phyloP scores from a whole-genome alignment of 2,113 vertebrate genomes.

The Trogon surrucura region DNA sequence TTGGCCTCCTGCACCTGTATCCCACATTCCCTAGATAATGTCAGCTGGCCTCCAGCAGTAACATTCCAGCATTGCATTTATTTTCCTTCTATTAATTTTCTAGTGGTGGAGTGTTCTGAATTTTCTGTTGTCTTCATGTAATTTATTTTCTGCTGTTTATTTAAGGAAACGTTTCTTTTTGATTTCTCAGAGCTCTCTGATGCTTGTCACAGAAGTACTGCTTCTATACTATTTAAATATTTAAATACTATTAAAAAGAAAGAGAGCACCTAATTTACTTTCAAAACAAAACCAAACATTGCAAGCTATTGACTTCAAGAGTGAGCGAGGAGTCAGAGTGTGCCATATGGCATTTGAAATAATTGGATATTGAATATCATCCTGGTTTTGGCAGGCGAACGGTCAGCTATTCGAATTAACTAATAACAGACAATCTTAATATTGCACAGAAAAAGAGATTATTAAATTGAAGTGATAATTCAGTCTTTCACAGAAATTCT shows the following conservation, averaged over 20 bases:
- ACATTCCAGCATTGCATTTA: not conserved
- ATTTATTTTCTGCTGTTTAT: not conserved
- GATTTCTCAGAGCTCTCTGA: not conserved
- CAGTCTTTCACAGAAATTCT: not conserved
- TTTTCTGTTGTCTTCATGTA: not conserved
- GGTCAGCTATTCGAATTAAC: conserved; percentile 13
- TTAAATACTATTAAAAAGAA: not conserved
- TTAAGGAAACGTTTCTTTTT: not conserved
- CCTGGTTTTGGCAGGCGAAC: conserved; percentile 6
- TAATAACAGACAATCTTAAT: not conserved
- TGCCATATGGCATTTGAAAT: not conserved
- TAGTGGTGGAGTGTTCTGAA: not conserved
- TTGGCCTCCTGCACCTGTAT: not conserved
- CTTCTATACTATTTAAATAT: not conserved
- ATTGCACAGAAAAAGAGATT: not conserved
- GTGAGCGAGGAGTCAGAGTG: not conserved
- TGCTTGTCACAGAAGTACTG: not conserved
- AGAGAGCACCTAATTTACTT: not conserved
- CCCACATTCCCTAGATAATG: not conserved
- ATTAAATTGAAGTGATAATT: not conserved
- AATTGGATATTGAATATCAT: conserved; percentile 27
- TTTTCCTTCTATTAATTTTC: not conserved
- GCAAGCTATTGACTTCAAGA: not conserved
- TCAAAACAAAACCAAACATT: conserved; percentile 30
- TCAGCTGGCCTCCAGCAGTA: not conserved